phyloP scores from a whole-genome alignment of 2,113 vertebrate species.

The Rhynchopsitta pachyrhyncha region DNA sequence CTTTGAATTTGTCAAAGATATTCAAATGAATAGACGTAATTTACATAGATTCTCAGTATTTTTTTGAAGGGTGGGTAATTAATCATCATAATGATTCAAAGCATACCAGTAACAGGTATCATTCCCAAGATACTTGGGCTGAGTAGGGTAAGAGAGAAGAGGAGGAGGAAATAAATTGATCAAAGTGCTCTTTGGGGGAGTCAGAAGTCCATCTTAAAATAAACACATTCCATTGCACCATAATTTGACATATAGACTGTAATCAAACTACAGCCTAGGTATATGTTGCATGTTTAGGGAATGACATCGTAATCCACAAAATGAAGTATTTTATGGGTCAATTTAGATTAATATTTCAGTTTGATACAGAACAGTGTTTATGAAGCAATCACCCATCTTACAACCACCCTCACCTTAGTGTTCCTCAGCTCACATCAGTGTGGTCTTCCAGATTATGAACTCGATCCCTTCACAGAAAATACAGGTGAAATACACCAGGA shows the following conservation, averaged over 20 bases:
- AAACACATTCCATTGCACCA: accelerated
- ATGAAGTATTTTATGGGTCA: neutral
- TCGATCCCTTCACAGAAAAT: neutral
- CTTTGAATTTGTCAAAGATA: neutral
- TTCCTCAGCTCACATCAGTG: neutral
- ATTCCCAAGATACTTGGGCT: neutral
- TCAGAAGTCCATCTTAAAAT: neutral
- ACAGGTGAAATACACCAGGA: neutral
- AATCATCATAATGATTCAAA: neutral
- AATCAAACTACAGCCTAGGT: neutral
- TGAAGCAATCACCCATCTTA: neutral
- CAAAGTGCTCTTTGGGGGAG: neutral
- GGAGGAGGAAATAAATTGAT: neutral
- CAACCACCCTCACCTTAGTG: accelerated
- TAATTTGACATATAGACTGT: neutral
- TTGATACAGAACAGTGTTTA: neutral
- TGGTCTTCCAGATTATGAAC: accelerated
- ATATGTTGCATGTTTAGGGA: neutral
- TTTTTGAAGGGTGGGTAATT: neutral
- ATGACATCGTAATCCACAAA: accelerated
- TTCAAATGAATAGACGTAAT: neutral
- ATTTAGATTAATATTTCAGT: neutral
- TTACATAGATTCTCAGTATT: neutral
- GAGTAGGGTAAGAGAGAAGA: neutral
- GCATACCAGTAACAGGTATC: neutral